A percentile compares a stretch with the other conserved stretches of the same genome.
phyloP scores from a whole-genome alignment of 2,797 vertebrate genomes.

The Thamnophis elegans region DNA sequence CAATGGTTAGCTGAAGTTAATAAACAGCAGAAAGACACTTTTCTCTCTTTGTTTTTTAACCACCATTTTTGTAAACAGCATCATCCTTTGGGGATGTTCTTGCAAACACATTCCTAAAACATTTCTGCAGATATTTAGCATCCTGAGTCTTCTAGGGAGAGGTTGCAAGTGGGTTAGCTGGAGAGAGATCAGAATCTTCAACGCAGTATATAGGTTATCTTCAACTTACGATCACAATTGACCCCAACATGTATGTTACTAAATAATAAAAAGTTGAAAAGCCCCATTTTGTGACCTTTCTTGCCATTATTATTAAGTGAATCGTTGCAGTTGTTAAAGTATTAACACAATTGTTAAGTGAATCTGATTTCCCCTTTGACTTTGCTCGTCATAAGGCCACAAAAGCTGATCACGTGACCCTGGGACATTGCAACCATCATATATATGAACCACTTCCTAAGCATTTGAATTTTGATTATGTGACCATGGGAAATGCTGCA shows the following conservation, averaged over 20 bases:
- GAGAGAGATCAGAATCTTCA: background rate
- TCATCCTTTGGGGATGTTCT: constrained; percentile 4
- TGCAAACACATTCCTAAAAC: background rate
- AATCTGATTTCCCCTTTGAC: background rate
- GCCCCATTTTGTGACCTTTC: no score
- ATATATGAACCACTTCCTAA: background rate
- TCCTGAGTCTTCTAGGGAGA: background rate
- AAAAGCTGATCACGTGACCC: background rate
- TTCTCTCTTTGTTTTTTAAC: background rate
- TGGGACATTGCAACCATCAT: background rate
- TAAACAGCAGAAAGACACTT: constrained; percentile 6
- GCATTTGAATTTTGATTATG: background rate
- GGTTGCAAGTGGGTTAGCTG: background rate
- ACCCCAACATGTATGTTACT: background rate
- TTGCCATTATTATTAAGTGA: no score
- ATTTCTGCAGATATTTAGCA: background rate
- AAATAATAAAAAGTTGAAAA: background rate
- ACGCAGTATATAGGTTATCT: background rate
- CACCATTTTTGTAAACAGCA: constrained; percentile 1
- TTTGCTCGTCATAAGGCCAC: background rate
- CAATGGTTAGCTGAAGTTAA: constrained; percentile 19
- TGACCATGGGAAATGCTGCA: background rate
- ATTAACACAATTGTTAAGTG: no score
- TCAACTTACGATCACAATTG: background rate
- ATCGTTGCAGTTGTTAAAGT: no score